Evolutionary conservation across 2,888 invertebrate species (phyloP).

Genomic region (Anagyrus pseudococci): DNA sequence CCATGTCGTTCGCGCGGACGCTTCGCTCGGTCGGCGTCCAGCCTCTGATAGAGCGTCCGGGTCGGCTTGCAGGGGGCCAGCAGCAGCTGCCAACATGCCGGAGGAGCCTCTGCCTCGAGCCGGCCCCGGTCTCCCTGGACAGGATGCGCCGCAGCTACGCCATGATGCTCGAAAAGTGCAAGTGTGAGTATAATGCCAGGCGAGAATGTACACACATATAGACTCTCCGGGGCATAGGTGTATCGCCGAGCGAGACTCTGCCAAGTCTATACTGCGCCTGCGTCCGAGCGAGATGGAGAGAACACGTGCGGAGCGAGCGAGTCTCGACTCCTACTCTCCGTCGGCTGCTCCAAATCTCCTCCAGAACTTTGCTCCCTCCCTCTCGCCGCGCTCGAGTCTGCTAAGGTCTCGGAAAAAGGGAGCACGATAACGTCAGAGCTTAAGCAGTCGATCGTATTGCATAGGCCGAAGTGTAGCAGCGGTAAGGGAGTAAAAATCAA

Average conservation of each 20-base stretch:
- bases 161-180: conserved; percentile 54
- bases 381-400: too few relatives aligned
- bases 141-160: conserved; percentile 52
- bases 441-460: too few relatives aligned
- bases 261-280: too few relatives aligned
- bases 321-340: too few relatives aligned
- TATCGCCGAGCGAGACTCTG: too few relatives aligned
- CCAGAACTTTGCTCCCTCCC: too few relatives aligned
- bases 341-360: too few relatives aligned
- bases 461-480: too few relatives aligned
- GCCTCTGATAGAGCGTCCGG: background rate
- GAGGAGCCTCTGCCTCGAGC: conserved; percentile 14
- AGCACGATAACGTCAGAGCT: too few relatives aligned
- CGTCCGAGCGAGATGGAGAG: background rate
- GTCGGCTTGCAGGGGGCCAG: background rate
- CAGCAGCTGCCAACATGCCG: background rate
- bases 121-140: conserved; percentile 11
- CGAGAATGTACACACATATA: background rate
- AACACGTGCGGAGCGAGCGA: background rate
- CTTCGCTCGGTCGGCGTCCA: conserved; percentile 7
- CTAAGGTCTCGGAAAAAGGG: too few relatives aligned
- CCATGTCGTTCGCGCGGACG: conserved; percentile 49
- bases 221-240: too few relatives aligned
- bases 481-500: too few relatives aligned
- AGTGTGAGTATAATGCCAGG: conserved; percentile 58